Evolutionary conservation across 2,113 vertebrate species (phyloP).

Genomic region (Elachura formosa): DNA sequence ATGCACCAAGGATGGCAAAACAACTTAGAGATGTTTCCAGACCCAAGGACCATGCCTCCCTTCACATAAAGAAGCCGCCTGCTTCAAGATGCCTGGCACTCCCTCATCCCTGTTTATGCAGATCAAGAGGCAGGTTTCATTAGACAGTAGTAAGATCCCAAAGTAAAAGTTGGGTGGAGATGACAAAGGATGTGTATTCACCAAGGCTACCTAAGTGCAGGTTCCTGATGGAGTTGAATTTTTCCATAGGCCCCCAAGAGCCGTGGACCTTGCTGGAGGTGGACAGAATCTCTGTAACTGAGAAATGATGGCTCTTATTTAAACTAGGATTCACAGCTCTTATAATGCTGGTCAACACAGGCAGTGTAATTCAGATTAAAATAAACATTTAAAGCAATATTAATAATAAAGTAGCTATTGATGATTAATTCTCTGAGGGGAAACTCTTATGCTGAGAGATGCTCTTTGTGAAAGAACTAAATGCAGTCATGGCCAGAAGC

Average conservation of each 20-base stretch:
- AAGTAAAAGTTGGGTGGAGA: not conserved
- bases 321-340: not conserved
- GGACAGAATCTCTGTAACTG: not conserved
- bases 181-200: not conserved
- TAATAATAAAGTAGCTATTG: not conserved
- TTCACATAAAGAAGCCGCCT: not conserved
- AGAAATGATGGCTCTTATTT: not conserved
- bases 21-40: slow-evolving; percentile 37
- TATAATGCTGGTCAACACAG: not conserved
- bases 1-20: slow-evolving; percentile 50
- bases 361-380: not conserved
- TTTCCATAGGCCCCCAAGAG: not conserved
- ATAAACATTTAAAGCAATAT: not conserved
- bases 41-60: slow-evolving; percentile 3
- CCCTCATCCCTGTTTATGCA: not conserved
- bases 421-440: not conserved
- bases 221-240: not conserved
- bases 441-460: not conserved
- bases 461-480: not conserved
- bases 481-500: not conserved
- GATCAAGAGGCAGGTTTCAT: not conserved
- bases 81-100: not conserved
- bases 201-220: fast-evolving
- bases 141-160: not conserved
- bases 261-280: not conserved